These are phyloP conservation scores for Drosophila conformis DNA, from an alignment of 2,888 invertebrate genomes.

Conservation along the genomic window DNA sequence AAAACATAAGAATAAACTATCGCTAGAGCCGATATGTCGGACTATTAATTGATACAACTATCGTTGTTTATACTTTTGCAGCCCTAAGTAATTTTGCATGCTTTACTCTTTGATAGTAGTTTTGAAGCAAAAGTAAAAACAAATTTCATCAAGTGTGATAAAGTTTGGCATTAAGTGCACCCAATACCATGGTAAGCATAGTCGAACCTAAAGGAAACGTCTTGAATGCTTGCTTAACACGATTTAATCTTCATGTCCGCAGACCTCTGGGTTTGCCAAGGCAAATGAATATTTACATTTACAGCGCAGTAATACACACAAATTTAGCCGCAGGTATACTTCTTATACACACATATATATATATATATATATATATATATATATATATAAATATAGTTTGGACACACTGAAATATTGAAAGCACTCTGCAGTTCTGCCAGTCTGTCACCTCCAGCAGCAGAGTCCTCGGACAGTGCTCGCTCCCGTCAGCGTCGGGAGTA, in stretches of 20 bases:
- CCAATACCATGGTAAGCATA: conserved; percentile 38
- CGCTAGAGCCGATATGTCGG: neutral
- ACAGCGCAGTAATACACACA: conserved; percentile 11
- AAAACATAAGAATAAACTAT: neutral
- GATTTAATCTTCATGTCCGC: neutral
- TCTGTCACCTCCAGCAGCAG: conserved; percentile 1
- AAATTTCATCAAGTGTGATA: neutral
- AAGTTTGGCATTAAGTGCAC: neutral
- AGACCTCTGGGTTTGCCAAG: conserved; percentile 27
- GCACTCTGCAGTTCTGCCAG: conserved; percentile 9
- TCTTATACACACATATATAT: neutral
- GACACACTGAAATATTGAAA: neutral
- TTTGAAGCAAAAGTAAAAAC: conserved; percentile 9
- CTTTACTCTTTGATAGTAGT: neutral
- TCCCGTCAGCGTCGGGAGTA: conserved; percentile 39
- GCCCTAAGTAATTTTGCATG: conserved; percentile 23
- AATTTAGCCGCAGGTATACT: conserved; percentile 32
- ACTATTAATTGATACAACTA: neutral
- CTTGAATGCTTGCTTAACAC: neutral
- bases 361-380: neutral
- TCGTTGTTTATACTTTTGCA: conserved; percentile 6
- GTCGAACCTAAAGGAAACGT: too few species aligned
- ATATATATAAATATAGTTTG: neutral
- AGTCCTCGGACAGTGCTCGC: conserved; percentile 33
- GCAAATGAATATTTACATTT: conserved; percentile 40